Evolutionary conservation across 1,140 invertebrate genomes (phyloP), one percentile per base, ranked within the genome.

Genomic region (Neodiprion virginianus): DNA sequence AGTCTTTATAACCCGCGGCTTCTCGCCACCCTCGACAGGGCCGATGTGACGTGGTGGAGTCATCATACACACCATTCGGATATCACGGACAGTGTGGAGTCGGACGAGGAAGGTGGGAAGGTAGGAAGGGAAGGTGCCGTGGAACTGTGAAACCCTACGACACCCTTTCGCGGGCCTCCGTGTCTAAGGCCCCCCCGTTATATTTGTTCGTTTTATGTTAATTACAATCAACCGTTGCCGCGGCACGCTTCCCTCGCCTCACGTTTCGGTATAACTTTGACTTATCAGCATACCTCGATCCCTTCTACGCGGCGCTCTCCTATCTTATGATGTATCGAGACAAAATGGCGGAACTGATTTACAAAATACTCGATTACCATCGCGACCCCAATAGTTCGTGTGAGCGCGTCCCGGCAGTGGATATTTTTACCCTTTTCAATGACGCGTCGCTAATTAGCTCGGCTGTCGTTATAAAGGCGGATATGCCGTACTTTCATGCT

Each of bases 271-370:
- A 40, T 40, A 40, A 40, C 28, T 40, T 40, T 3, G 28, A 40
- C 28, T 40, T 40, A 40, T 40, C 28, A 40, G 28, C 28, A 40
- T 40, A 40, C 28, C 28, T 40, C 28, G 28, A 40, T 40, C 28
- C 28, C 2, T 40, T 40, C 28, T 40, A 40, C 28, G 28, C 28
- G 28, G 5, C 53, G 53, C n/a, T 61, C 53, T 61, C 53, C 11
- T 49, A 53, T 69, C 75, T 80, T 87, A 40, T 40, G 85, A 86
- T 87, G 85, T 87, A 87, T 83, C 80, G 83, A 83, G 82, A 83
- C 82, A 83, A 87, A 86, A 87, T 84, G 83, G 84, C 85, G 82
- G 85, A 86, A 87, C 85, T 86, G 86, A 87, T 87, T 87, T 86
- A 85, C 84, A 87, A 86, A 86, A 85, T 86, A 83, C 84, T 87